Percentiles rank a stretch among this genome's conserved stretches.
phyloP scores from a whole-genome alignment of 2,113 vertebrate genomes.

The Pelmatolapia mariae region DNA sequence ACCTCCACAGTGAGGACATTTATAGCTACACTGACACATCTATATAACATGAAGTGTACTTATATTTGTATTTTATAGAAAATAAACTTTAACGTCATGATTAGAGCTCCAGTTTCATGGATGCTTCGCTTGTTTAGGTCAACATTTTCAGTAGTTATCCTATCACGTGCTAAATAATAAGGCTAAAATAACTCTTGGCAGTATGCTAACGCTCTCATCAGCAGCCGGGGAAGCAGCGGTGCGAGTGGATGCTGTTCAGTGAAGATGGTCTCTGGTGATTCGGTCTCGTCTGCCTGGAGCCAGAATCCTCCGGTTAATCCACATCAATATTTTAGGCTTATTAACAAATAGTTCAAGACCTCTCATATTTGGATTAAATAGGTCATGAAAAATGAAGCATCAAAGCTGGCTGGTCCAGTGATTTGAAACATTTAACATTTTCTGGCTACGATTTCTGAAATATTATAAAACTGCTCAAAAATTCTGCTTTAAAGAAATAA shows the following conservation, averaged over 20 bases:
- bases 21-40: not conserved
- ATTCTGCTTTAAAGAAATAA: not conserved
- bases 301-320: not conserved
- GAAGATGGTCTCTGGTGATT: not conserved
- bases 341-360: not conserved
- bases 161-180: not conserved
- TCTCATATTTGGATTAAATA: not conserved
- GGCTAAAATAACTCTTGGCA: not conserved
- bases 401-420: not conserved
- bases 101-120: not conserved
- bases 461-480: not conserved
- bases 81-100: not conserved
- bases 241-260: accelerated
- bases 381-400: not conserved
- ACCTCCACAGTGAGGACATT: not conserved
- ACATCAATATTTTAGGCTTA: not conserved
- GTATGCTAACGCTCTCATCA: not conserved
- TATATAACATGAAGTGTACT: too few species aligned
- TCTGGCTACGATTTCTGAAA: not conserved
- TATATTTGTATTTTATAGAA: not conserved
- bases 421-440: not conserved
- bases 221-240: not conserved
- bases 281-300: not conserved
- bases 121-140: not conserved
- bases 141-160: not conserved